A percentile compares a stretch with the other conserved stretches of the same genome.
phyloP scores from a whole-genome alignment of 1,140 invertebrate genomes.

The Stegodyphus dumicola region DNA sequence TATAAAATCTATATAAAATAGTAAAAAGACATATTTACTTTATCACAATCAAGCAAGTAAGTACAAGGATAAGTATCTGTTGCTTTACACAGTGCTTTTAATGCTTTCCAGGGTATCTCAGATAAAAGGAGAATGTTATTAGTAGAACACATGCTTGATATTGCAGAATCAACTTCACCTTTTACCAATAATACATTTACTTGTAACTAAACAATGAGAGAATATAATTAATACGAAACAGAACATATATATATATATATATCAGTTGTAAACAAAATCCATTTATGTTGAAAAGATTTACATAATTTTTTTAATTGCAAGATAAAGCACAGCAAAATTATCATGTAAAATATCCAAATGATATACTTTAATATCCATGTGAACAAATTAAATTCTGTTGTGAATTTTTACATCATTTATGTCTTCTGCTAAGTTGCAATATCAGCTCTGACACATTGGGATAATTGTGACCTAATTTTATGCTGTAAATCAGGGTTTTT shows the following conservation, averaged over 20 bases:
- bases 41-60: slow-evolving; percentile 39
- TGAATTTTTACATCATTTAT: too few species aligned
- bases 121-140: slow-evolving; percentile 14
- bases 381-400: background rate
- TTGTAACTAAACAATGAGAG: slow-evolving; percentile 18
- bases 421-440: too few species aligned
- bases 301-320: background rate
- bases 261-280: too few species aligned
- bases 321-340: background rate
- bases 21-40: background rate
- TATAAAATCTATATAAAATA: too few species aligned
- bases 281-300: background rate
- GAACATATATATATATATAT: too few species aligned
- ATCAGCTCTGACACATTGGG: background rate
- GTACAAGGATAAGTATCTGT: slow-evolving; percentile 6
- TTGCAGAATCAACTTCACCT: slow-evolving; percentile 28
- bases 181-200: slow-evolving; percentile 10
- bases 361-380: background rate
- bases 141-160: background rate
- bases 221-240: too few species aligned
- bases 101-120: background rate
- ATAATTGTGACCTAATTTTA: background rate
- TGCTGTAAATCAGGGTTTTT: too few species aligned
- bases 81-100: background rate
- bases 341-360: background rate